phyloP scores from a whole-genome alignment of 2,113 vertebrate genomes.

The Donacobius atricapilla region DNA sequence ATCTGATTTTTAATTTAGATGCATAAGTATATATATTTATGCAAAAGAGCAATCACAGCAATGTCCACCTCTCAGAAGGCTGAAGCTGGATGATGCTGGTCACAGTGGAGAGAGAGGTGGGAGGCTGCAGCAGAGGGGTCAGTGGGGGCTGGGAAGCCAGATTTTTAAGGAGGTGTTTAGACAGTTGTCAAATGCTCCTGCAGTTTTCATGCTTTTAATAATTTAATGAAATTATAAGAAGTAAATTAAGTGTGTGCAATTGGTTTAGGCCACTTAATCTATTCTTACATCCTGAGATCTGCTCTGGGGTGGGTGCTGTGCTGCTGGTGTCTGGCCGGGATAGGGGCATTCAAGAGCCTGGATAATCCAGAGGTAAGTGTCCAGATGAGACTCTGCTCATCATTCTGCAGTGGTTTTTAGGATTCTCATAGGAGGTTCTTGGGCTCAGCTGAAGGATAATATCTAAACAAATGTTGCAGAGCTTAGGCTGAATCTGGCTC shows the following conservation, averaged over 20 bases:
- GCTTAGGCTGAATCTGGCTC: background rate
- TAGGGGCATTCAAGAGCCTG: background rate
- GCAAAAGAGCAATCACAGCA: background rate
- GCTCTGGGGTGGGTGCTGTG: no score
- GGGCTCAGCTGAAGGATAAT: background rate
- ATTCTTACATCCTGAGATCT: background rate
- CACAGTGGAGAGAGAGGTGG: background rate
- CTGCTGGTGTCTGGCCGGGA: fast-evolving
- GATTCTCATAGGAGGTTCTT: background rate
- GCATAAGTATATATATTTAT: background rate
- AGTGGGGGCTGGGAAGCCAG: background rate
- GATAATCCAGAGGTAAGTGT: background rate
- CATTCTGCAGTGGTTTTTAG: background rate
- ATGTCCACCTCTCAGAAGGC: background rate
- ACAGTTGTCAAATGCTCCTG: fast-evolving
- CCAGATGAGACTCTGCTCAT: background rate
- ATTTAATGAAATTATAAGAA: background rate
- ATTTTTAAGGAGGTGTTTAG: background rate
- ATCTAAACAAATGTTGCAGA: background rate
- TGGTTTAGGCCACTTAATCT: background rate
- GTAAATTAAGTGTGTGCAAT: fast-evolving
- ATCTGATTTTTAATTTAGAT: background rate
- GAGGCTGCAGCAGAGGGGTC: background rate
- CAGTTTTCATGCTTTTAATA: background rate
- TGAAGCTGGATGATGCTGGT: background rate